phyloP scores from a whole-genome alignment of 2,797 vertebrate genomes.

The Mionectes olivaceus region DNA sequence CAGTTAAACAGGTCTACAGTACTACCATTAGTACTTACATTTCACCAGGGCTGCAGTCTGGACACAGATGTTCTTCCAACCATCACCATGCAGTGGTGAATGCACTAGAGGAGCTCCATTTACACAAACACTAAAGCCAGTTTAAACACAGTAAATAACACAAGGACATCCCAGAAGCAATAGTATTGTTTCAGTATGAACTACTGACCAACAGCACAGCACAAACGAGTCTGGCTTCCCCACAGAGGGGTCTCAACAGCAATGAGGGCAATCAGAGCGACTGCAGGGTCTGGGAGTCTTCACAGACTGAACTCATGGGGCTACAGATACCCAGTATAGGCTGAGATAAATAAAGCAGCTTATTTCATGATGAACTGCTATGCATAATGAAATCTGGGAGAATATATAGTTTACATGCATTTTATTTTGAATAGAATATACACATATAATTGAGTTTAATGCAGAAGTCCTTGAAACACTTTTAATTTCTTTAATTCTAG shows the following conservation, averaged over 20 bases:
- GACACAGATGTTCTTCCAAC: not conserved
- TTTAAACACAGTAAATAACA: not conserved
- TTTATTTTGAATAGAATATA: not conserved
- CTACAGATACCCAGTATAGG: not conserved
- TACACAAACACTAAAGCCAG: not conserved
- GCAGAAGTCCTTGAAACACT: not conserved
- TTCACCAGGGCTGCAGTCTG: not conserved
- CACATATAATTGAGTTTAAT: not conserved
- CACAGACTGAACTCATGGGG: not conserved
- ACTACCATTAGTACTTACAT: not conserved
- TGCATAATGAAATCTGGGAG: not conserved
- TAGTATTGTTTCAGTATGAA: not conserved
- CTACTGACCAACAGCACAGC: not conserved
- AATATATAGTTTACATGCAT: not conserved
- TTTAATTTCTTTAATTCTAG: not conserved
- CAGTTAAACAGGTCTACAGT: not conserved
- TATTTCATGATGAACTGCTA: not conserved
- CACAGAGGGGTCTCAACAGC: not conserved
- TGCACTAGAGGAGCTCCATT: not conserved
- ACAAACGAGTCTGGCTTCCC: not conserved
- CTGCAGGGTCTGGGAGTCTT: not conserved
- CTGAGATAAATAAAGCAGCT: not conserved
- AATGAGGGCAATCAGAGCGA: not conserved
- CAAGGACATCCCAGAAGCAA: not conserved
- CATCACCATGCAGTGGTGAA: rapidly evolving